Evolutionary conservation across 2,113 vertebrate species (phyloP).

Genomic region (Paralichthys olivaceus): DNA sequence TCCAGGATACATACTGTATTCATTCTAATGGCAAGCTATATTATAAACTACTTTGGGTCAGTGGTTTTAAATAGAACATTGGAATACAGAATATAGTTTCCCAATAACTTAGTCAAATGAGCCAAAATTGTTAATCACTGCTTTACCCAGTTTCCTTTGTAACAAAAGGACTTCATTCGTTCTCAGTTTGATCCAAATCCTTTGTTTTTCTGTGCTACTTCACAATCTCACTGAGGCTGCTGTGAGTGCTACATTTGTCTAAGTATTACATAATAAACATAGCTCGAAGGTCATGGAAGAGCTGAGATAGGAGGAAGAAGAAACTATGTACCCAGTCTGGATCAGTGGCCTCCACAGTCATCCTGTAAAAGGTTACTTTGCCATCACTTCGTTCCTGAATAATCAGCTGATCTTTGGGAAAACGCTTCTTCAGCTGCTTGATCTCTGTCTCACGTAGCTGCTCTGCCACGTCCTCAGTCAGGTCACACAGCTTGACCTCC

Average conservation of each 20-base stretch:
- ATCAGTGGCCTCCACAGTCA: constrained; percentile 80
- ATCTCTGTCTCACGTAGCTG: constrained; percentile 83
- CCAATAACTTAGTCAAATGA: background rate
- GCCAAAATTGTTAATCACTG: constrained; percentile 3
- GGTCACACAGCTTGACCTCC: constrained; percentile 77
- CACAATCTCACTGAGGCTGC: background rate
- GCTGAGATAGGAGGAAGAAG: background rate
- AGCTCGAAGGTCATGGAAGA: background rate
- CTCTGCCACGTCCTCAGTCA: constrained; percentile 76
- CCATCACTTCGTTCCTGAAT: constrained; percentile 84
- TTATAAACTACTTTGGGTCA: background rate
- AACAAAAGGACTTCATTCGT: constrained; percentile 5
- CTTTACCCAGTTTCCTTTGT: constrained; percentile 8
- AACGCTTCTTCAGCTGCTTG: constrained; percentile 81
- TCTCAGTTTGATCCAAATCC: constrained; percentile 4
- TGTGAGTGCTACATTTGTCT: background rate
- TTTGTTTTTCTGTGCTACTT: background rate
- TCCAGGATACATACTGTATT: constrained; percentile 8
- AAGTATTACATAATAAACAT: background rate
- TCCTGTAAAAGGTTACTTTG: constrained; percentile 82
- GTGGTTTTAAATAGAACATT: background rate
- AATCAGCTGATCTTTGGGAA: constrained; percentile 84
- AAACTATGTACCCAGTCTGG: constrained; percentile 84
- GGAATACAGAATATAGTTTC: background rate
- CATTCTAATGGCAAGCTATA: background rate